Conservation (phyloP, 2,113 vertebrate species). For the Lasiurus borealis region DNA sequence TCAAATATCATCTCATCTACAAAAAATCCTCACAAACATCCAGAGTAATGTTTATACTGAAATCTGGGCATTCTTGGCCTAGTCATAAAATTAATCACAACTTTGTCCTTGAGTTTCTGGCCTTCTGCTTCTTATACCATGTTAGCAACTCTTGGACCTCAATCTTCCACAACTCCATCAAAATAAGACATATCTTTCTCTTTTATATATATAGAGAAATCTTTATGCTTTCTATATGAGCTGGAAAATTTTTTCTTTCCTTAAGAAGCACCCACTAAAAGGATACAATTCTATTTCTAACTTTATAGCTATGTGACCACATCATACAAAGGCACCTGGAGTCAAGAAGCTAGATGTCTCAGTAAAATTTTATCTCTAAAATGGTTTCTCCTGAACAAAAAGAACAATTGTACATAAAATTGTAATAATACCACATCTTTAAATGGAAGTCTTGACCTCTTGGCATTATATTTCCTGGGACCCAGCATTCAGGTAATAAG, state of each 20-base stretch:
- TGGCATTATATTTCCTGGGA: not conserved
- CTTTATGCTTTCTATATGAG: not conserved
- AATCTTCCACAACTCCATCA: not conserved
- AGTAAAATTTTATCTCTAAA: not conserved
- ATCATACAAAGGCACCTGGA: not conserved
- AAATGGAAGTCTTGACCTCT: not conserved
- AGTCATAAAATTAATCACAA: not conserved
- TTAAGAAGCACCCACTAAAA: not conserved
- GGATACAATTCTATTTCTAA: not conserved
- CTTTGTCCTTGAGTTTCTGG: not conserved
- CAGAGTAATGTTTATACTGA: not conserved
- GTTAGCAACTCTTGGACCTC: not conserved
- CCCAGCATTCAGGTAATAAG: not conserved
- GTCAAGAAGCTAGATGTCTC: not conserved
- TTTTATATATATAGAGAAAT: not conserved
- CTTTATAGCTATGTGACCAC: not conserved
- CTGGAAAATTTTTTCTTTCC: not conserved
- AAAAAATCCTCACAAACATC: not conserved
- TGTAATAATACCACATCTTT: not conserved
- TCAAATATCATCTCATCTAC: not conserved
- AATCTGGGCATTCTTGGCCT: accelerated
- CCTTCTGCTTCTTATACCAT: not conserved
- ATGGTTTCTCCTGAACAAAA: not conserved
- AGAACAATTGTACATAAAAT: not conserved
- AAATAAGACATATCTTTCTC: not conserved